Base-by-base conservation (phyloP, 2,888 invertebrate species). In the Eupithecia pulchellata region DNA sequence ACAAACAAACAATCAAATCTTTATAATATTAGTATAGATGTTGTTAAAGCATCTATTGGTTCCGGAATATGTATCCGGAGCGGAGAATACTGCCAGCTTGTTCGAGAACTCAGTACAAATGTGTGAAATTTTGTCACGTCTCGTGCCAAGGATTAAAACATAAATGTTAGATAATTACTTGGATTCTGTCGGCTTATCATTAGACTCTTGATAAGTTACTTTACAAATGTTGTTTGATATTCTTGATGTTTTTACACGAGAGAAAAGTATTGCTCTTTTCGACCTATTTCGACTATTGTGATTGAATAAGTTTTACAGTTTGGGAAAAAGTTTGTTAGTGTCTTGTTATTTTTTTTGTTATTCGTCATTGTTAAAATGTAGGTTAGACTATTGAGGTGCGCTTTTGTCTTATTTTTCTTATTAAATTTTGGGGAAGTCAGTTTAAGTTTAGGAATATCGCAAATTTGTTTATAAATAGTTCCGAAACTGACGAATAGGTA, bases 111-210 rank as follows among this genome's bases (percentile, higher is more conserved):
- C 42, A 36, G 27, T 64, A 68, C 62, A 63, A 70, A 74, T 72
- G 72, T 76, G 63, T 74, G 65, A 77, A 76, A 68, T 76, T 77
- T 65, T 66, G 71, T 72, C 69, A 72, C 72, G 73, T 73, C 66
- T 73, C 67, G 72, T 47, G 71, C 63, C 69, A 64, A 72, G 71
- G 69, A 74, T 70, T 74, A 73, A 68, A 65, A 70, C 68, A 66
- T 62, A 65, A 72, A 71, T 69, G 68, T 75, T 55, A 72, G 47
- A 64, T 68, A 66, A 70, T 74, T 70, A 69, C 72, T 72, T 72
- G 66, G 69, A 71, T 75, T 68, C 57, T 64, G 62, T 32, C 42
- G 27, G n/a, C 60, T 58, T 34, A 69, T 57, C 60, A 64, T 73
- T 70, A 72, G 68, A 60, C 58, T 60, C n/a, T n/a, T 30, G 58